phyloP scores from a whole-genome alignment of 2,113 vertebrate species.

The Beaufortia kweichowensis region DNA sequence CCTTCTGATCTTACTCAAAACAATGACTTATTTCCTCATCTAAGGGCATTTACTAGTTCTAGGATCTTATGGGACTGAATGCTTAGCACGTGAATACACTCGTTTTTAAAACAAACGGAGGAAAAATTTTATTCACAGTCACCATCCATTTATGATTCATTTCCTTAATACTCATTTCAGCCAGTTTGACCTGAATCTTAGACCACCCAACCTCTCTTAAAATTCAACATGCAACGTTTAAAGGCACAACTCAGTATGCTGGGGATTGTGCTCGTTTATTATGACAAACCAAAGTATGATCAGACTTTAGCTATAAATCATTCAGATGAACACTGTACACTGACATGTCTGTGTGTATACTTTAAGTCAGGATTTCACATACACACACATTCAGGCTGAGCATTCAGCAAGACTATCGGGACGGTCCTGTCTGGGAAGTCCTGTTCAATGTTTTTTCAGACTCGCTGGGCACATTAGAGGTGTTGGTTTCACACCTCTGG shows the following conservation, averaged over 20 bases:
- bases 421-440: conserved; percentile 29
- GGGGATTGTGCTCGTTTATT: no score
- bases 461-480: conserved; percentile 60
- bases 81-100: conserved; percentile 16
- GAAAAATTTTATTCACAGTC: conserved; percentile 13
- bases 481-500: conserved; percentile 73
- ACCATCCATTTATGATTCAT: conserved; percentile 15
- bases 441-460: conserved; percentile 66
- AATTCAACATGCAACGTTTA: no score
- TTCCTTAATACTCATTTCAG: background rate
- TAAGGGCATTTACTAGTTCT: background rate
- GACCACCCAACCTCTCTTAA: background rate
- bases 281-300: background rate
- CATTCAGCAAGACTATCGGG: conserved; percentile 19
- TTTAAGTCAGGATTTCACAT: background rate
- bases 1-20: conserved; percentile 12
- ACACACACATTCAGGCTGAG: background rate
- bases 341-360: background rate
- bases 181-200: background rate
- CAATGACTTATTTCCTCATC: conserved; percentile 10
- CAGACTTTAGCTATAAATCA: background rate
- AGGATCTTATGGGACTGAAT: background rate
- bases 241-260: no score
- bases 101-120: background rate
- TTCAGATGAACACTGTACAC: background rate